Conservation (phyloP, 2,888 invertebrate species). For the Isoperla grammatica region DNA sequence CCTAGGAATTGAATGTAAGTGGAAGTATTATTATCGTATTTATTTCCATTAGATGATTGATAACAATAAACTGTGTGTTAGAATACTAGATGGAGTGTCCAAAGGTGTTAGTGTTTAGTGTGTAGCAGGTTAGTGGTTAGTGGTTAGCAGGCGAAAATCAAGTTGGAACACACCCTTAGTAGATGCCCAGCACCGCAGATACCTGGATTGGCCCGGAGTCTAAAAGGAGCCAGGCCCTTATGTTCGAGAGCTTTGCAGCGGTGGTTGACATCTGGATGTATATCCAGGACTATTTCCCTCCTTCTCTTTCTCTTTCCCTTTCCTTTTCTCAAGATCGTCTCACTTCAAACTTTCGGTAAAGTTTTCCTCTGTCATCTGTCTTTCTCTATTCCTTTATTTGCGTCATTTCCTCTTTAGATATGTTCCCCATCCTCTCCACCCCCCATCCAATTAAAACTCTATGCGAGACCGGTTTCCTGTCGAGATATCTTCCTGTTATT, state of each 20-base stretch:
- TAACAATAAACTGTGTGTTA: too few relatives aligned
- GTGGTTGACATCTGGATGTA: background rate
- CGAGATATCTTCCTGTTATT: constrained; percentile 8
- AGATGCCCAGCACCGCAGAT: too few relatives aligned
- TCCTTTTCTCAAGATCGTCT: background rate
- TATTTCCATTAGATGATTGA: too few relatives aligned
- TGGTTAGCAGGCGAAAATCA: too few relatives aligned
- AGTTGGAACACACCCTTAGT: too few relatives aligned
- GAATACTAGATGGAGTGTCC: too few relatives aligned
- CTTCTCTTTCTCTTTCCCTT: background rate
- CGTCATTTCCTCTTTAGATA: constrained; percentile 9
- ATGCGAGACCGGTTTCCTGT: constrained; percentile 10
- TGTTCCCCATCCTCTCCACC: constrained; percentile 5
- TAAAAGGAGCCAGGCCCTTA: too few relatives aligned
- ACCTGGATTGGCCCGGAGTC: too few relatives aligned
- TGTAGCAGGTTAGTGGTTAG: too few relatives aligned
- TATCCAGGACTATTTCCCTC: constrained; percentile 1
- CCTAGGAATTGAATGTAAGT: too few relatives aligned
- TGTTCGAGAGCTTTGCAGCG: background rate
- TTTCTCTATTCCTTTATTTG: constrained; percentile 14
- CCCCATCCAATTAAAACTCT: constrained; percentile 12
- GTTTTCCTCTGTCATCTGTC: constrained; percentile 5
- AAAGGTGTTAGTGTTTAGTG: too few relatives aligned
- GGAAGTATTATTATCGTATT: too few relatives aligned
- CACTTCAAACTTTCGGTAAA: background rate